A percentile compares a stretch with the other conserved stretches of the same genome.
Evolutionary conservation across 2,888 invertebrate genomes (phyloP).

Genomic region (Zonitis immaculata): DNA sequence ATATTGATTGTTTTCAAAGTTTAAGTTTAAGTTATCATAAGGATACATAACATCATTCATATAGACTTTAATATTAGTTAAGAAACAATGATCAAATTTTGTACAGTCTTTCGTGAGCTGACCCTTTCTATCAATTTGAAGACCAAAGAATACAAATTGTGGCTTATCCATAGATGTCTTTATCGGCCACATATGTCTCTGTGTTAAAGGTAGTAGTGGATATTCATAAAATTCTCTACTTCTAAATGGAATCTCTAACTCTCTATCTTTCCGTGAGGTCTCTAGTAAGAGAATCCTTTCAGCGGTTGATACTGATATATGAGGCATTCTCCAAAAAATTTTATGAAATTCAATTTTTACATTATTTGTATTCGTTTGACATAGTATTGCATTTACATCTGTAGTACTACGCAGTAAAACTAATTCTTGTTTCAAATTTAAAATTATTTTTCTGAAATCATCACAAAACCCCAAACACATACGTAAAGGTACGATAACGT

Average conservation of each 20-base stretch:
- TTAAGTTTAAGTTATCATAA: too few species aligned
- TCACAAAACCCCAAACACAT: too few species aligned
- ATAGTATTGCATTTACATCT: conserved; percentile 17
- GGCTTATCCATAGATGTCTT: conserved; percentile 14
- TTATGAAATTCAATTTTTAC: not conserved
- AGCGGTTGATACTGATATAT: conserved; percentile 9
- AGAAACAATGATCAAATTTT: too few species aligned
- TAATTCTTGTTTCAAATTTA: conserved; percentile 20
- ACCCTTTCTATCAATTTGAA: too few species aligned
- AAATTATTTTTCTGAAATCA: conserved; percentile 14
- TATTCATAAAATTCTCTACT: conserved; percentile 18
- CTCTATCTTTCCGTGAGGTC: not conserved
- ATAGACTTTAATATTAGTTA: too few species aligned
- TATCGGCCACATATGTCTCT: conserved; percentile 16
- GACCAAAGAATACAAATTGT: conserved; percentile 8
- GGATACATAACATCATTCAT: too few species aligned
- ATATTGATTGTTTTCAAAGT: too few species aligned
- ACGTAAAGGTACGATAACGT: conserved; percentile 14
- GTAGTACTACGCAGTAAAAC: conserved; percentile 13
- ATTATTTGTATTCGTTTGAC: not conserved
- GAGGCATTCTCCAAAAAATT: conserved; percentile 16
- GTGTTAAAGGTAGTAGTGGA: conserved; percentile 11
- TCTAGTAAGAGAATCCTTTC: not conserved
- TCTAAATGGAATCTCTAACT: conserved; percentile 5
- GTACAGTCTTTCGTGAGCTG: too few species aligned